phyloP scores from a whole-genome alignment of 2,113 vertebrate species.

The Orcinus orca region DNA sequence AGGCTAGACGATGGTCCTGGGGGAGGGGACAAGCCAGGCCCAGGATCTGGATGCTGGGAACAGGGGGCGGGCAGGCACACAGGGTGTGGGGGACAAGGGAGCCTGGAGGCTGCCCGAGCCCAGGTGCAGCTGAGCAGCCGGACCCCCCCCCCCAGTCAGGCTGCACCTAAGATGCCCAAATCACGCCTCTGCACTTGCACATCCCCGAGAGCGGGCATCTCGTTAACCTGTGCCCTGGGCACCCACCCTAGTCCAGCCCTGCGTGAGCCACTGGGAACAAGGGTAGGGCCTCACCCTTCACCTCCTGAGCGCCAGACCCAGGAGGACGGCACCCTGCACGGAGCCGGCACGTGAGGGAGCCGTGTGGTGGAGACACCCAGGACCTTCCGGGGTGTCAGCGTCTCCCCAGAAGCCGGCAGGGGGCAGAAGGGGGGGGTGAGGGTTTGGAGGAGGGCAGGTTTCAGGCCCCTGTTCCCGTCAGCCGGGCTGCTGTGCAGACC shows the following conservation, averaged over 20 bases:
- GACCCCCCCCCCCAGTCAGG: not conserved
- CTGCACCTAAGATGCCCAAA: not conserved
- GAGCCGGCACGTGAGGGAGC: not conserved
- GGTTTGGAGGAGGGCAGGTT: rapidly evolving
- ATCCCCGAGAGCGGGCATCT: not conserved
- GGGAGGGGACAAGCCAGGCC: no score
- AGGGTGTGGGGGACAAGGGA: not conserved
- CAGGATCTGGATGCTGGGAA: not conserved
- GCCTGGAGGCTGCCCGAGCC: not conserved
- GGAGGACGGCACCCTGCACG: rapidly evolving
- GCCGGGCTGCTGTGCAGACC: not conserved
- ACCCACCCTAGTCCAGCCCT: not conserved
- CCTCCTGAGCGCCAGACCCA: not conserved
- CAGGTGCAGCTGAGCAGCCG: not conserved
- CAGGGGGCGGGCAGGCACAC: not conserved
- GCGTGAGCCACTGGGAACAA: not conserved
- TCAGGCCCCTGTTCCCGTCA: rapidly evolving
- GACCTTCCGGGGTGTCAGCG: rapidly evolving
- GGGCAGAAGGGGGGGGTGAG: rapidly evolving
- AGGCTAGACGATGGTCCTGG: not conserved
- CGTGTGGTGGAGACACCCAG: not conserved
- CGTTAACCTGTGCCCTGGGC: no score
- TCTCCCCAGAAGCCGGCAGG: not conserved
- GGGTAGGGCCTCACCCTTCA: not conserved
- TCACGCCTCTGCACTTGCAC: rapidly evolving